phyloP scores from a whole-genome alignment of 2,113 vertebrate species.

The Ovibos moschatus region DNA sequence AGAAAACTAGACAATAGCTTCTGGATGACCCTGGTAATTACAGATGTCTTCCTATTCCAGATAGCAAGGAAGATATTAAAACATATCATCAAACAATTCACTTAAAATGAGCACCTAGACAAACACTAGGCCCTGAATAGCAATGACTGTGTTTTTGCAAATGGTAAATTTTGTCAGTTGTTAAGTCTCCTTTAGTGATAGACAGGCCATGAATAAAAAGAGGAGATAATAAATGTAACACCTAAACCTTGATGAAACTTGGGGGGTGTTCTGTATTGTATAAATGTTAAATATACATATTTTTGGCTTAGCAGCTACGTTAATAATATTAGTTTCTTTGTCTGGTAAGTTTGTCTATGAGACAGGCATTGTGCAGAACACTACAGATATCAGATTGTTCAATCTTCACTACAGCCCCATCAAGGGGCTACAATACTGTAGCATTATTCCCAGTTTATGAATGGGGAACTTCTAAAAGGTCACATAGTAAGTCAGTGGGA shows the following conservation, averaged over 20 bases:
- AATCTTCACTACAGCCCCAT: background rate
- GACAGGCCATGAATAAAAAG: background rate
- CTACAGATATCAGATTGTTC: background rate
- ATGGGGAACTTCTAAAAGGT: background rate
- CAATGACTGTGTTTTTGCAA: conserved; percentile 8
- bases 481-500: background rate
- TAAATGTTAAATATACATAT: background rate
- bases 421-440: background rate
- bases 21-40: conserved; percentile 51
- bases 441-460: background rate
- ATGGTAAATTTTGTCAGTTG: conserved; percentile 6
- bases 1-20: conserved; percentile 44
- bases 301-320: background rate
- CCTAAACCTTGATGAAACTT: background rate
- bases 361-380: background rate
- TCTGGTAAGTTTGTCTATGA: background rate
- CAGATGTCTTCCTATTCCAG: conserved; percentile 24
- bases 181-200: conserved; percentile 23
- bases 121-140: background rate
- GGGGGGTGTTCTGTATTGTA: background rate
- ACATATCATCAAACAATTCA: conserved; percentile 40
- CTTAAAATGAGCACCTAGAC: conserved; percentile 50
- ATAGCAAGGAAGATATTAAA: conserved; percentile 34
- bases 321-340: background rate
- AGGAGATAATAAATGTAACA: background rate